Conservation (phyloP, 1,140 invertebrate species). For the Sarcophaga bullata region DNA sequence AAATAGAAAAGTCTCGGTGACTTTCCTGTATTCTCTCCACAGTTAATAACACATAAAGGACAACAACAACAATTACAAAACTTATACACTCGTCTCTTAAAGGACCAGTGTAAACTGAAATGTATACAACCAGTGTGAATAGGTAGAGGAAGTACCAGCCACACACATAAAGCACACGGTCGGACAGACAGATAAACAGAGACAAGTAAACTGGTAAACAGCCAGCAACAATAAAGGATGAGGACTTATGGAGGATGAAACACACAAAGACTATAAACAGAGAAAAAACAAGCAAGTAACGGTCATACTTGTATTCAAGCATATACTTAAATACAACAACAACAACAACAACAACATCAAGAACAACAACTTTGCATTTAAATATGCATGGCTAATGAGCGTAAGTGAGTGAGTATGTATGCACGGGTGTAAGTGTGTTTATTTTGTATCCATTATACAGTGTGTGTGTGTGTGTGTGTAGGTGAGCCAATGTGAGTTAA, state of each 20-base stretch:
- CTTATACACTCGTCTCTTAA: neutral
- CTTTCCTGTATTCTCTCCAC: too few relatives aligned
- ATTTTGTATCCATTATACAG: neutral
- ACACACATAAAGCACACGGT: neutral
- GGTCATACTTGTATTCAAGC: neutral
- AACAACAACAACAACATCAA: neutral
- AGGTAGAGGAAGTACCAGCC: neutral
- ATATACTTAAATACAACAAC: neutral
- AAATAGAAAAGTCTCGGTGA: too few relatives aligned
- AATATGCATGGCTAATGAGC: neutral
- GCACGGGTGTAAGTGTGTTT: neutral
- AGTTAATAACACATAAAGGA: neutral
- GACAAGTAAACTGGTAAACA: neutral
- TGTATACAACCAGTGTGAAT: too few relatives aligned
- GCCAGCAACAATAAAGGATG: too few relatives aligned
- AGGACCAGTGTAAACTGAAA: neutral
- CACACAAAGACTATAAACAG: too few relatives aligned
- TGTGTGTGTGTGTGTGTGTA: neutral
- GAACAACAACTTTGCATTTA: too few relatives aligned
- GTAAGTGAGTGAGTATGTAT: neutral
- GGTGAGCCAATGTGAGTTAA: neutral
- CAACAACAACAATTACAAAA: neutral
- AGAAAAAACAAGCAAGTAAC: neutral
- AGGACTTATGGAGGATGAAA: too few relatives aligned
- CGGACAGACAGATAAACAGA: neutral